Percentiles rank a stretch among this genome's conserved stretches.
Conservation (phyloP, 2,113 vertebrate genomes). For the Siniperca chuatsi region DNA sequence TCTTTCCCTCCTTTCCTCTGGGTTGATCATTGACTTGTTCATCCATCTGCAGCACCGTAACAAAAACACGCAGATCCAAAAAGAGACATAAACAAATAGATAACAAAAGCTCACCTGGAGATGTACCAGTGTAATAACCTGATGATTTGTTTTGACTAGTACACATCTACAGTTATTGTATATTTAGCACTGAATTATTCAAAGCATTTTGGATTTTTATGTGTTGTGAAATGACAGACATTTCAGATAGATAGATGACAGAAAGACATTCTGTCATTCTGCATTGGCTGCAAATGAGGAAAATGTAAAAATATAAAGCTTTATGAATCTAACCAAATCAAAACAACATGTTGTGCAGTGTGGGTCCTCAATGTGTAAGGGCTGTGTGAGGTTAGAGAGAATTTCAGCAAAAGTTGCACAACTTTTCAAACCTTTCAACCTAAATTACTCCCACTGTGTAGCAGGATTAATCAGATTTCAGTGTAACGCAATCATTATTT, state of each 20-base stretch:
- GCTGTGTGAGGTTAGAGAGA: neutral
- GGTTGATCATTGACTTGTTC: conserved; percentile 60
- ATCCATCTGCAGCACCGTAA: conserved; percentile 58
- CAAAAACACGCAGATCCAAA: neutral
- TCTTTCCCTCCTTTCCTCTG: neutral
- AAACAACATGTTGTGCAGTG: neutral
- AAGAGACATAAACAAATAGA: neutral
- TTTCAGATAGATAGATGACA: neutral
- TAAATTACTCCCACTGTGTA: neutral
- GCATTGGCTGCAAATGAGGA: neutral
- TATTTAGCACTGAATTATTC: neutral
- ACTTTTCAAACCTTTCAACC: neutral
- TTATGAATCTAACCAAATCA: neutral
- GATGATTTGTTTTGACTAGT: neutral
- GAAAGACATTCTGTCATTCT: neutral
- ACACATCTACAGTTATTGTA: neutral
- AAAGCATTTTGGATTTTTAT: neutral
- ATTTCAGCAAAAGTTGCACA: neutral
- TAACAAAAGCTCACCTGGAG: neutral
- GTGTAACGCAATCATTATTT: neutral
- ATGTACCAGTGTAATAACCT: neutral
- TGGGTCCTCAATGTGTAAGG: neutral
- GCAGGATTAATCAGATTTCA: neutral
- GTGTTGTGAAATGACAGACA: neutral
- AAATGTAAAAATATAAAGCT: neutral